Percentiles rank a stretch among this genome's conserved stretches.
Evolutionary conservation across 2,113 vertebrate genomes (phyloP).

Genomic region (Lepisosteus osseus): DNA sequence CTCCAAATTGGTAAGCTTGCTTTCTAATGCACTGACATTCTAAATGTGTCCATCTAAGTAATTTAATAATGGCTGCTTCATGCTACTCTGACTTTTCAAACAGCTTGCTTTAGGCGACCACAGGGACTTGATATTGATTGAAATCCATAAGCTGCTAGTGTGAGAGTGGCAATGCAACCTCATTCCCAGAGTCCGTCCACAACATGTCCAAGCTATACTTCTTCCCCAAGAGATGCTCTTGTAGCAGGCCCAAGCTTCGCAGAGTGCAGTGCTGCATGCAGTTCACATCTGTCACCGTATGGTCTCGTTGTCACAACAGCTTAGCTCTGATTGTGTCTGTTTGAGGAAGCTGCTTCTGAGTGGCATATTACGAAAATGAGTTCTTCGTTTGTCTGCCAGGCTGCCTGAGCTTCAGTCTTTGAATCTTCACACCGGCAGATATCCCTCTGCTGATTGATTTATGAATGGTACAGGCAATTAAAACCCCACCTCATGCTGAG

Average conservation of each 20-base stretch:
- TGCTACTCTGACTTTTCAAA: slow-evolving; percentile 73
- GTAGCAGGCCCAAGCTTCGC: slow-evolving; percentile 14
- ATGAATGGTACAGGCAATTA: slow-evolving; percentile 37
- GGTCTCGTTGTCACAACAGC: slow-evolving; percentile 33
- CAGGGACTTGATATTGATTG: slow-evolving; percentile 62
- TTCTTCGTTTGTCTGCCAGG: slow-evolving; percentile 25
- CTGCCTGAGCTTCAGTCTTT: slow-evolving; percentile 28
- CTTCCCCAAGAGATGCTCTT: background rate
- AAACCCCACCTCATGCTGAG: slow-evolving; percentile 21
- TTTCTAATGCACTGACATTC: slow-evolving; percentile 71
- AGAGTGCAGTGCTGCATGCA: fast-evolving
- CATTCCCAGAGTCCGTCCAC: slow-evolving; percentile 61
- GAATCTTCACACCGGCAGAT: slow-evolving; percentile 17
- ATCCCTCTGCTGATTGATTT: slow-evolving; percentile 40
- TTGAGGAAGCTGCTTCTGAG: slow-evolving; percentile 33
- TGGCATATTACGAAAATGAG: slow-evolving; percentile 31
- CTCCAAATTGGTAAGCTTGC: slow-evolving; percentile 67
- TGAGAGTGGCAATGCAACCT: slow-evolving; percentile 50
- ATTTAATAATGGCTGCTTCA: slow-evolving; percentile 76
- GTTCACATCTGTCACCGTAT: too few species aligned
- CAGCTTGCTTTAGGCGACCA: slow-evolving; percentile 67
- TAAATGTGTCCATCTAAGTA: slow-evolving; percentile 69
- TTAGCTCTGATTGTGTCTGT: slow-evolving; percentile 9
- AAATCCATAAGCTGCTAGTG: slow-evolving; percentile 49
- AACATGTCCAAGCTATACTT: slow-evolving; percentile 22